Evolutionary conservation across 2,888 invertebrate genomes (phyloP).

Genomic region (Clepsis dumicolana): DNA sequence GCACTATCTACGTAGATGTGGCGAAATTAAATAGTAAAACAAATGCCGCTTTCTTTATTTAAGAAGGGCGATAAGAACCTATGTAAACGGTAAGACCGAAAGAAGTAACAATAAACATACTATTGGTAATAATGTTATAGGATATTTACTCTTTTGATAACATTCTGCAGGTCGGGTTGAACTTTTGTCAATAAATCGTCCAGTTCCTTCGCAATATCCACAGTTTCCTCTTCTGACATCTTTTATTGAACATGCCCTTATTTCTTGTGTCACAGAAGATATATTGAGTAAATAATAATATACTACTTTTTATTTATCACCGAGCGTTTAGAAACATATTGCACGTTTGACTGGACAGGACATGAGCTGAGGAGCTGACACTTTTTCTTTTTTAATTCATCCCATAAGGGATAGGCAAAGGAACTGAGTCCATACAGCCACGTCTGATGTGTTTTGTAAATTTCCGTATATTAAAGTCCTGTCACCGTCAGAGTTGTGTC

Average conservation of each 20-base stretch:
- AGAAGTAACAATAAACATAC: background rate
- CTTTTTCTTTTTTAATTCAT: too few relatives aligned
- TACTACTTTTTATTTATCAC: slow-evolving; percentile 46
- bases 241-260: slow-evolving; percentile 58
- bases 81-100: background rate
- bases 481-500: too few relatives aligned
- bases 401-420: too few relatives aligned
- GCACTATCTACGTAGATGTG: background rate
- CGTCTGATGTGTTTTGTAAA: too few relatives aligned
- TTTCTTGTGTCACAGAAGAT: slow-evolving; percentile 43
- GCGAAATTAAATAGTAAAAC: background rate
- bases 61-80: background rate
- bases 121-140: slow-evolving; percentile 22
- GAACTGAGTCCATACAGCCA: too few relatives aligned
- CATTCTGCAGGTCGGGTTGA: slow-evolving; percentile 85
- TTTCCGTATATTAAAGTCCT: too few relatives aligned
- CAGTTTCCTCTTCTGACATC: slow-evolving; percentile 72
- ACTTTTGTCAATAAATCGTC: slow-evolving; percentile 79
- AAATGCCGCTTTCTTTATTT: background rate
- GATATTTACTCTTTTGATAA: slow-evolving; percentile 86
- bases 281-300: slow-evolving; percentile 43
- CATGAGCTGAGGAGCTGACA: too few relatives aligned
- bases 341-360: slow-evolving; percentile 23
- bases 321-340: slow-evolving; percentile 53
- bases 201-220: slow-evolving; percentile 82